A percentile compares a stretch with the other conserved stretches of the same genome.
Evolutionary conservation across 1,140 invertebrate genomes (phyloP).

Genomic region (Ectropis grisescens): DNA sequence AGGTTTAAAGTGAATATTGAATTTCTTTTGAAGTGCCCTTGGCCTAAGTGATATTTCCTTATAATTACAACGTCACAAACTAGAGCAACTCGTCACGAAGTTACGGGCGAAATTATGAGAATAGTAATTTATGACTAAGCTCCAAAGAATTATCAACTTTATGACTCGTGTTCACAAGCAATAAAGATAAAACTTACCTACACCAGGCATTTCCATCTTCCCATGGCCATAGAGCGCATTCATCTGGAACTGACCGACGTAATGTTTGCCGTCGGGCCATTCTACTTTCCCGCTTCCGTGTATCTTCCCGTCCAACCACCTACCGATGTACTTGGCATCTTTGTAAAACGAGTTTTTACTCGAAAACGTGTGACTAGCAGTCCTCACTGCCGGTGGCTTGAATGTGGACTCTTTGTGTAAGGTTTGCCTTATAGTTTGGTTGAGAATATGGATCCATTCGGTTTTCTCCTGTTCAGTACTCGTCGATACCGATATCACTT

Average conservation of each 20-base stretch:
- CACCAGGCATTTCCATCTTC: conserved; percentile 75
- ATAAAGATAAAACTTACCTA: conserved; percentile 66
- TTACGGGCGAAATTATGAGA: too few relatives aligned
- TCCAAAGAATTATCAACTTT: too few relatives aligned
- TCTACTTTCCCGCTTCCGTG: conserved; percentile 86
- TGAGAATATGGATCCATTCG: conserved; percentile 83
- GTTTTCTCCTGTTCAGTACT: conserved; percentile 77
- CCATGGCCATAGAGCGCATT: conserved; percentile 83
- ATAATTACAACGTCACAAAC: too few relatives aligned
- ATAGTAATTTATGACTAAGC: too few relatives aligned
- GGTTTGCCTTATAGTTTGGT: conserved; percentile 74
- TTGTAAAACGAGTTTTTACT: conserved; percentile 79
- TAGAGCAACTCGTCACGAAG: too few relatives aligned
- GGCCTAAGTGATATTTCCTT: too few relatives aligned
- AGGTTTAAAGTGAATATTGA: too few relatives aligned
- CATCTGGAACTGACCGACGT: conserved; percentile 83
- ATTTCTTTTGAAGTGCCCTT: too few relatives aligned
- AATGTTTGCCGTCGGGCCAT: conserved; percentile 85
- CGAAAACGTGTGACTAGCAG: conserved; percentile 80
- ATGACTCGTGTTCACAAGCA: too few relatives aligned
- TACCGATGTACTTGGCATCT: conserved; percentile 82
- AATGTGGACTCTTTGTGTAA: conserved; percentile 68
- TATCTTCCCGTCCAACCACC: conserved; percentile 85
- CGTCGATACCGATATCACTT: conserved; percentile 78
- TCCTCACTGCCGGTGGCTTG: conserved; percentile 78